These are phyloP conservation scores for Drosophila atroscutellata DNA, from an alignment of 2,888 invertebrate species.

Conservation along the genomic window DNA sequence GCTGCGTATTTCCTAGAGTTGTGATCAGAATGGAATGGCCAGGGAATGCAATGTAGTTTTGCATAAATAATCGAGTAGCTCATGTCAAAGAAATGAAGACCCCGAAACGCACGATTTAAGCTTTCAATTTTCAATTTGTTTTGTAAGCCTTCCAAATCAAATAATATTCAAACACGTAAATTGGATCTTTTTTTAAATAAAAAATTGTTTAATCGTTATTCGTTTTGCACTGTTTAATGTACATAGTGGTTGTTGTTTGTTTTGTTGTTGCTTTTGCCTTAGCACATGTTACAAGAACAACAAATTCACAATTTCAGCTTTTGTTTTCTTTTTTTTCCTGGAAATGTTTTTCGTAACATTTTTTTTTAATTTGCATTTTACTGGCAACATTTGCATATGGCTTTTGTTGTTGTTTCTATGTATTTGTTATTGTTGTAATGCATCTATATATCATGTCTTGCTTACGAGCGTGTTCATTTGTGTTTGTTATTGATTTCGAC, in stretches of 20 bases:
- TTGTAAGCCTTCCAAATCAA: slow-evolving; percentile 13
- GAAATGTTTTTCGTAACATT: slow-evolving; percentile 7
- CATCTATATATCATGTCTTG: slow-evolving; percentile 39
- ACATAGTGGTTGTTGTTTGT: slow-evolving; percentile 41
- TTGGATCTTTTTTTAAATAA: slow-evolving; percentile 47
- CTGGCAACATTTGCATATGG: slow-evolving; percentile 44
- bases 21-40: slow-evolving; percentile 1
- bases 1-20: slow-evolving; percentile 48
- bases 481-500: slow-evolving; percentile 43
- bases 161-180: slow-evolving; percentile 33
- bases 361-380: slow-evolving; percentile 10
- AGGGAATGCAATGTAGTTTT: slow-evolving; percentile 56
- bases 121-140: slow-evolving; percentile 23
- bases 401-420: slow-evolving; percentile 17
- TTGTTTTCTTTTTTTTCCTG: slow-evolving; percentile 25
- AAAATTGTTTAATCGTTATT: slow-evolving; percentile 70
- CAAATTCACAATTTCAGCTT: slow-evolving; percentile 32
- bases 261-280: slow-evolving; percentile 1
- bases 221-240: slow-evolving; percentile 48
- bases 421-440: slow-evolving; percentile 45
- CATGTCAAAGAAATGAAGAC: slow-evolving; percentile 21
- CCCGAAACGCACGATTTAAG: slow-evolving; percentile 31
- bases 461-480: slow-evolving; percentile 28
- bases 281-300: slow-evolving; percentile 34
- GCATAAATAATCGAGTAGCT: slow-evolving; percentile 72